These are phyloP conservation scores for Cephus nigrinus DNA, from an alignment of 2,888 invertebrate genomes.

Conservation along the genomic window DNA sequence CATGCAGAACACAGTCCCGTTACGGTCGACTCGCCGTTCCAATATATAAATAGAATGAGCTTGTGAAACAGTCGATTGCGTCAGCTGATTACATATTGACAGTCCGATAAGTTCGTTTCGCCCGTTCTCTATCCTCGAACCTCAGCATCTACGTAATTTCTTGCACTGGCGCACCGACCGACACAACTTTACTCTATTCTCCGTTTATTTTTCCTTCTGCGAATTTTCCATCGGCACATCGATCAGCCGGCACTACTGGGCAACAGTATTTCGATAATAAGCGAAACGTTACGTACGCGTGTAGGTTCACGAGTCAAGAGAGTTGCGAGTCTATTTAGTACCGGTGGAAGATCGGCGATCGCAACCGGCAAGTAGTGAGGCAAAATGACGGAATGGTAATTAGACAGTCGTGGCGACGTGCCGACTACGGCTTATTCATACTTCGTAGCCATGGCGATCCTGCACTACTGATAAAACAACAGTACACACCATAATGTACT, in stretches of 20 bases:
- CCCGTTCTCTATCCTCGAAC: neutral
- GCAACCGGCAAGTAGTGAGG: slow-evolving; percentile 29
- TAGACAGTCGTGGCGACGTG: slow-evolving; percentile 49
- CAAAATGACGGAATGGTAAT: slow-evolving; percentile 58
- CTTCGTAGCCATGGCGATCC: slow-evolving; percentile 64
- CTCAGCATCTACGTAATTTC: neutral
- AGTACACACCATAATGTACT: slow-evolving; percentile 56
- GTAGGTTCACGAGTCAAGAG: neutral
- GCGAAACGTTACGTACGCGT: neutral
- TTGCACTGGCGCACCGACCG: neutral
- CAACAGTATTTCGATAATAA: neutral
- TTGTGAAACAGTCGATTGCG: slow-evolving; percentile 28
- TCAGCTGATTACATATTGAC: slow-evolving; percentile 63
- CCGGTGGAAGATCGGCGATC: neutral
- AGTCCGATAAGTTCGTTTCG: slow-evolving; percentile 45
- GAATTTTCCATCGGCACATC: neutral
- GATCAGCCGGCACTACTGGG: neutral
- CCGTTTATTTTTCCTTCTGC: neutral
- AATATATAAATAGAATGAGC: slow-evolving; percentile 37
- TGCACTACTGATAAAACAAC: slow-evolving; percentile 66
- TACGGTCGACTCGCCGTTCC: slow-evolving; percentile 13
- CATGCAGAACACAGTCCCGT: slow-evolving; percentile 8
- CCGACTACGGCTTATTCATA: slow-evolving; percentile 55
- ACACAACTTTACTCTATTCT: neutral
- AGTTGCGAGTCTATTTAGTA: neutral